Percentiles rank a stretch among this genome's conserved stretches.
Conservation (phyloP, 2,113 vertebrate genomes). For the Lontra canadensis region DNA sequence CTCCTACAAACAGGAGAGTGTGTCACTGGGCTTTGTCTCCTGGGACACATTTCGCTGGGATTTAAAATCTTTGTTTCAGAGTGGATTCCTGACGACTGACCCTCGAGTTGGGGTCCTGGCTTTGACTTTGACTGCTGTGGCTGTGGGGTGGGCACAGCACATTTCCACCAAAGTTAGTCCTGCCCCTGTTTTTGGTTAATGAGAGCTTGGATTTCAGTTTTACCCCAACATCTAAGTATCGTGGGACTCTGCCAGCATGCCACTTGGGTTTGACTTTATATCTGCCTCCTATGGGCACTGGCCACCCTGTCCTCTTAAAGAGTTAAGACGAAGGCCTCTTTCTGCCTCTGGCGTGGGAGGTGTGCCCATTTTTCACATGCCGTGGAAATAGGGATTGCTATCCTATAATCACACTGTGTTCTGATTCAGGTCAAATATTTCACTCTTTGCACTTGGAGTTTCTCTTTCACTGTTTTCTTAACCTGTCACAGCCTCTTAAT, state of each 20-base stretch:
- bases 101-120: background rate
- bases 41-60: background rate
- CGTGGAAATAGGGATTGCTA: background rate
- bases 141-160: background rate
- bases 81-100: background rate
- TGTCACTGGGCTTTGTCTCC: background rate
- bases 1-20: background rate
- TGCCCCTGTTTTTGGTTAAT: background rate
- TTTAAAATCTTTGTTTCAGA: background rate
- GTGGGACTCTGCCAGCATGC: background rate
- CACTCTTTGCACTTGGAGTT: conserved; percentile 45
- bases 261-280: background rate
- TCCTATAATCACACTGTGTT: background rate
- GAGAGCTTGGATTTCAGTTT: background rate
- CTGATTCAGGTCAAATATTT: conserved; percentile 34
- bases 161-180: background rate
- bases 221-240: background rate
- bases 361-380: background rate
- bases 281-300: background rate
- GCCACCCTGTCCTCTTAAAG: background rate
- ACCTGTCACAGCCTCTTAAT: conserved; percentile 47
- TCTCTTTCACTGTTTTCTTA: conserved; percentile 50
- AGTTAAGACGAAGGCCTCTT: background rate
- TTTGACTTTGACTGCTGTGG: background rate
- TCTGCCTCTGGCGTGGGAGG: background rate